phyloP scores from a whole-genome alignment of 2,888 invertebrate species.

The Synanthedon myopaeformis region DNA sequence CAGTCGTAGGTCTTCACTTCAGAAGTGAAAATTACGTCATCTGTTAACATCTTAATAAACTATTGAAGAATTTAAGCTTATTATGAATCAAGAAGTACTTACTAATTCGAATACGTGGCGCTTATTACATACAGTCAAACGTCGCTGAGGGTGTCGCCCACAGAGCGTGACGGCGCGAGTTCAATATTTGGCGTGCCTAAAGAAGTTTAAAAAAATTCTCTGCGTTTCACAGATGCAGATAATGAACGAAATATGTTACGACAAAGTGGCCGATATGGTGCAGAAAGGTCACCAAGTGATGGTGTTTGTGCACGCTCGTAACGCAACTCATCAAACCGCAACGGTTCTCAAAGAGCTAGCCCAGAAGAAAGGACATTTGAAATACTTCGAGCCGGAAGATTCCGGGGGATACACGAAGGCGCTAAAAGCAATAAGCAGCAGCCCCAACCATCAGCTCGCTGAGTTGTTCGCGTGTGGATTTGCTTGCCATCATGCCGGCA shows the following conservation, averaged over 20 bases:
- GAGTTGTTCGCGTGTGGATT: constrained; percentile 90
- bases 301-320: constrained; percentile 98
- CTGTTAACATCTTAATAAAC: too few relatives aligned
- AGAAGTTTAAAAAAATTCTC: too few relatives aligned
- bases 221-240: constrained; percentile 68
- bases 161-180: too few relatives aligned
- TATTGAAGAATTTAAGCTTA: too few relatives aligned
- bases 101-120: too few relatives aligned
- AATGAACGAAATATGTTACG: constrained; percentile 94
- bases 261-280: constrained; percentile 89
- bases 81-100: too few relatives aligned
- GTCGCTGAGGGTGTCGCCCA: too few relatives aligned
- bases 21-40: too few relatives aligned
- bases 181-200: too few relatives aligned
- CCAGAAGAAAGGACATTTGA: constrained; percentile 77
- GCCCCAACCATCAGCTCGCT: constrained; percentile 83
- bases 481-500: constrained; percentile 97
- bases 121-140: too few relatives aligned
- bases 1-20: too few relatives aligned
- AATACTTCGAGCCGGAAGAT: constrained; percentile 77
- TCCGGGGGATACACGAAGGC: constrained; percentile 75
- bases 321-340: constrained; percentile 93
- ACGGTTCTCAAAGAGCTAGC: constrained; percentile 86
- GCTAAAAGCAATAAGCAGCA: constrained; percentile 76
- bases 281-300: constrained; percentile 94